Conservation (phyloP, 2,113 vertebrate genomes). For the Drymodes brunneopygia region DNA sequence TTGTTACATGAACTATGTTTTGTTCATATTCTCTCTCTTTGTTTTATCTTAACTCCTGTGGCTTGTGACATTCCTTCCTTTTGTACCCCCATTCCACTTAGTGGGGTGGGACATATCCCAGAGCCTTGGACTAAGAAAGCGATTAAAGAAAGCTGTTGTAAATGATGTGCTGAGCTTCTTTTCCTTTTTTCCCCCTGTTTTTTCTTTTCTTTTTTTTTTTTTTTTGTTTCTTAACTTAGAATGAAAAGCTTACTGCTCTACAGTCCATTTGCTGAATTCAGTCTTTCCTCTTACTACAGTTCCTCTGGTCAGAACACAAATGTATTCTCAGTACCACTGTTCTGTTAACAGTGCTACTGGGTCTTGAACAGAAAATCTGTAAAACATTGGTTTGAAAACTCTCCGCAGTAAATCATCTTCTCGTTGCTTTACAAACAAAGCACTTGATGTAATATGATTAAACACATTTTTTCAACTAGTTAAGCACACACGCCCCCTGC, state of each 20-base stretch:
- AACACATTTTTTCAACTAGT: background rate
- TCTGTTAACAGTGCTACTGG: background rate
- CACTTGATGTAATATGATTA: background rate
- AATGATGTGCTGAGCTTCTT: background rate
- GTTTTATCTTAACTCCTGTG: background rate
- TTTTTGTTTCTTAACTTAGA: background rate
- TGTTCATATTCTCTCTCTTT: background rate
- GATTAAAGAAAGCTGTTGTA: background rate
- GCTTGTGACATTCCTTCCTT: background rate
- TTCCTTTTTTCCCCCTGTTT: fast-evolving
- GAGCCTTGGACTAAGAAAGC: background rate
- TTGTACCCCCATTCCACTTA: background rate
- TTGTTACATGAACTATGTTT: background rate
- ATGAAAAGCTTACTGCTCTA: background rate
- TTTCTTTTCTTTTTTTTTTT: too few relatives aligned
- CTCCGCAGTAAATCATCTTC: background rate
- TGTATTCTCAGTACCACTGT: background rate
- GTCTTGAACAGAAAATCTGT: background rate
- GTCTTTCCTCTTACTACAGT: background rate
- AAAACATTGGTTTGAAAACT: background rate
- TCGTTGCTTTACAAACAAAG: background rate
- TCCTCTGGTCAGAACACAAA: background rate
- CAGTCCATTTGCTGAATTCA: background rate
- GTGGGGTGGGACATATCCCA: background rate
- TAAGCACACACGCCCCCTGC: background rate